These are phyloP conservation scores for Halocynthia aurantium DNA, from an alignment of 23 tunicate species.

Conservation along the genomic window DNA sequence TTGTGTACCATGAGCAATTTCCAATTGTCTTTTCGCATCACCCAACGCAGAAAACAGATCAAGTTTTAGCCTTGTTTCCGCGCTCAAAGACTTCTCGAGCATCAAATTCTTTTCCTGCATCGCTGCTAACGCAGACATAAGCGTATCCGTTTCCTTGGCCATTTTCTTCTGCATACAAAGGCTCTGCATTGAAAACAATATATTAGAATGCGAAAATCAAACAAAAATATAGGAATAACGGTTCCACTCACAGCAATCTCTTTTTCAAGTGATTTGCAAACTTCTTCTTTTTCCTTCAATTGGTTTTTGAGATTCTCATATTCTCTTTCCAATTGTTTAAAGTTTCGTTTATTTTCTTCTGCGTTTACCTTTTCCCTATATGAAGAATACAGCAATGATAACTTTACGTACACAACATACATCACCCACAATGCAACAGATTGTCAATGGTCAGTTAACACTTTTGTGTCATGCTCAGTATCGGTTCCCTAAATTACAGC, in stretches of 20 bases:
- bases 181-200: conserved; percentile 20
- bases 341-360: conserved; percentile 29
- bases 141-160: conserved; percentile 61
- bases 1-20: conserved; percentile 57
- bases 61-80: conserved; percentile 76
- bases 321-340: conserved; percentile 40
- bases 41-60: conserved; percentile 87
- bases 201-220: neutral
- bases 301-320: conserved; percentile 17
- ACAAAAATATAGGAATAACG: neutral
- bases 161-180: conserved; percentile 38
- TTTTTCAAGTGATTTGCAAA: conserved; percentile 23
- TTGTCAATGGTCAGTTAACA: no score
- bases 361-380: conserved; percentile 49
- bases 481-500: no score
- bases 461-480: no score
- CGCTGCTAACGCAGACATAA: conserved; percentile 83
- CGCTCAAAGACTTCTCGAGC: conserved; percentile 83
- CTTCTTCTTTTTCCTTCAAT: conserved; percentile 34
- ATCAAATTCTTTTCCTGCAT: conserved; percentile 80
- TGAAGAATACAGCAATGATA: neutral
- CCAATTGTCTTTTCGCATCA: conserved; percentile 74
- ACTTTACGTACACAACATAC: neutral
- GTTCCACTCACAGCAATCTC: conserved; percentile 29
- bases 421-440: neutral